A percentile compares a stretch with the other conserved stretches of the same genome.
Evolutionary conservation across 2,888 invertebrate species (phyloP).

Genomic region (Anthophora plumipes): DNA sequence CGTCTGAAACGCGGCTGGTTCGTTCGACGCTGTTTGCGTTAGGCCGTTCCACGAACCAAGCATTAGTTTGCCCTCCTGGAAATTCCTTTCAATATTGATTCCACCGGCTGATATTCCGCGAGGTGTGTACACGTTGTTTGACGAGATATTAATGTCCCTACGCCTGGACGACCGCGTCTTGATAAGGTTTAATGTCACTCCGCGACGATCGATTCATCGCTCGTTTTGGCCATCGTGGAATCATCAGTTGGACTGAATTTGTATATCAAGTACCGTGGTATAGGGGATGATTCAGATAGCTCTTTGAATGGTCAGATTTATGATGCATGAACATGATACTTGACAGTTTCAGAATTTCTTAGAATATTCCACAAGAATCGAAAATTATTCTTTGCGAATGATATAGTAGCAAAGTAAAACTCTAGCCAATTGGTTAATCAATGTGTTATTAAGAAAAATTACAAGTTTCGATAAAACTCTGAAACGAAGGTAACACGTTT

Average conservation of each 20-base stretch:
- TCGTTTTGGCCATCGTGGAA: background rate
- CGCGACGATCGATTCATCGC: constrained; percentile 18
- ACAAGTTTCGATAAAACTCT: no score
- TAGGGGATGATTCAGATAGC: no score
- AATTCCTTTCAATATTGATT: constrained; percentile 59
- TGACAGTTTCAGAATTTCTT: no score
- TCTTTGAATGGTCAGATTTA: no score
- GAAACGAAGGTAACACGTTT: no score
- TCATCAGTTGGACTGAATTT: background rate
- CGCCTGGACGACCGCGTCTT: constrained; percentile 29
- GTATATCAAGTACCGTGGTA: background rate
- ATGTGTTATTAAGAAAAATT: no score
- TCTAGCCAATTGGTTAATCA: no score
- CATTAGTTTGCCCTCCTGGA: constrained; percentile 44
- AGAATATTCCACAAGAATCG: no score
- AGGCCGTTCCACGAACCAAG: constrained; percentile 37
- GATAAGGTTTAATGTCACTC: constrained; percentile 43
- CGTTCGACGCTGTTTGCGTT: constrained; percentile 35
- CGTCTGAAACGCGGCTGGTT: constrained; percentile 31
- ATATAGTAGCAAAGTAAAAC: no score
- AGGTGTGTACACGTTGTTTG: constrained; percentile 41
- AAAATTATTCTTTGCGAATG: no score
- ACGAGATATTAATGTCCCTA: constrained; percentile 49
- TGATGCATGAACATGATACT: no score
- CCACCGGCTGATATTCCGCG: constrained; percentile 15